Base-by-base conservation (phyloP, 2,797 vertebrate genomes). In the Aldrovandia affinis region DNA sequence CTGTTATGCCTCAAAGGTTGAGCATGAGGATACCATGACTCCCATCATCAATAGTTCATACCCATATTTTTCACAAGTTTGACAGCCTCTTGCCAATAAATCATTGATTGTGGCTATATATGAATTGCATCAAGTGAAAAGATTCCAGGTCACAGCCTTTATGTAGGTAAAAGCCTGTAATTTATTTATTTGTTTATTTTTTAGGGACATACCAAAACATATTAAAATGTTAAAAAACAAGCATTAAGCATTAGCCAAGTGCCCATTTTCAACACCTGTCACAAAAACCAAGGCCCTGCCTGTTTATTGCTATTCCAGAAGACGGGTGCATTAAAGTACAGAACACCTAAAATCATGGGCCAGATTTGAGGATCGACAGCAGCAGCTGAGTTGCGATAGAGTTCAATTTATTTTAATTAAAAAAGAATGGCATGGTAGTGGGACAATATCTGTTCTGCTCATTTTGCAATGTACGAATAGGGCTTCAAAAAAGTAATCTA, bases 401-500 rank as follows among this genome's bases (percentile, higher is more conserved):
- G 68, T 70, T 70, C 18, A 22, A 77, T 77, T 77, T 77, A 77
- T 77, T 47, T 1, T 20, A 77, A 47, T 42, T 42, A 77, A 77
- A 77, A 77, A 44, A 77, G 73, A 77, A 47, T 7, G 22, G 22
- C 73, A 44, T n/a, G 8, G 39, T 2, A n/a, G 42, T 0, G 47
- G 6, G 42, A 5, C 3, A 20, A 47, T 3, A 42, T 77, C 42
- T 42, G 0, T 44, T 77, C 42, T 47, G 73, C 73, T 47, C 18
- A n/a, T 47, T 77, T 47, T 14, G 25, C 25, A 20, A 10, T 77
- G 39, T 44, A n/a, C 22, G 8, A 18, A 15, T 22, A 33, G 22
- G 15, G 20, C 36, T 33, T 73, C 36, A 4, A 33, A 73, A 77
- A 12, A 77, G 39, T 25, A 77, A 3, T 36, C 30, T 22, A 22